phyloP scores from a whole-genome alignment of 1,140 invertebrate species.

The Lasaia peninsularis region DNA sequence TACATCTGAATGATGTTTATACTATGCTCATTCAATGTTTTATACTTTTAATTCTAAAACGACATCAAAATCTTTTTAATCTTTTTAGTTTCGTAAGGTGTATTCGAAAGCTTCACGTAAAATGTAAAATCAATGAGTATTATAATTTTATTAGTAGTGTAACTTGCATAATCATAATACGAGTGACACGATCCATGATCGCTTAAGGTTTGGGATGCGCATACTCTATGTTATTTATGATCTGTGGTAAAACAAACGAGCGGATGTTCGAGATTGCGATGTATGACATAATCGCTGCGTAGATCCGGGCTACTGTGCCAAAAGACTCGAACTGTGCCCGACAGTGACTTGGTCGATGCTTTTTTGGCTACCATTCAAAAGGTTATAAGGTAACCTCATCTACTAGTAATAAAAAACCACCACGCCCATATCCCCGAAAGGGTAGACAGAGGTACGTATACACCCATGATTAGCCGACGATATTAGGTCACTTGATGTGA shows the following conservation, averaged over 20 bases:
- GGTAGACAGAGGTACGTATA: too few relatives aligned
- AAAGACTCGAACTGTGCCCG: constrained; percentile 42
- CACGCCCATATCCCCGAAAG: too few relatives aligned
- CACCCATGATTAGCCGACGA: too few relatives aligned
- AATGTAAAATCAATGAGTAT: too few relatives aligned
- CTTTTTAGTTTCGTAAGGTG: too few relatives aligned
- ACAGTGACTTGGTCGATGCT: constrained; percentile 41
- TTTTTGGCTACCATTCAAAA: constrained; percentile 65
- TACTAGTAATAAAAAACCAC: constrained; percentile 11
- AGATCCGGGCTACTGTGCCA: constrained; percentile 67
- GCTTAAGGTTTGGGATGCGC: neutral
- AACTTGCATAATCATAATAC: neutral
- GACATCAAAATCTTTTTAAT: too few relatives aligned
- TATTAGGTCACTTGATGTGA: too few relatives aligned
- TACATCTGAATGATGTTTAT: too few relatives aligned
- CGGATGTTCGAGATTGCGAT: constrained; percentile 45
- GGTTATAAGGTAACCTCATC: constrained; percentile 64
- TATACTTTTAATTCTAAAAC: too few relatives aligned
- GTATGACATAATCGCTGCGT: constrained; percentile 71
- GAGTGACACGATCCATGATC: neutral
- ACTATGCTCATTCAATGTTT: too few relatives aligned
- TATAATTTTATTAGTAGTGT: too few relatives aligned
- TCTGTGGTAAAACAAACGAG: constrained; percentile 35
- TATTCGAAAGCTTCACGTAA: too few relatives aligned
- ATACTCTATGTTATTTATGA: neutral